A percentile compares a stretch with the other conserved stretches of the same genome.
Evolutionary conservation across 2,797 vertebrate genomes (phyloP).

Genomic region (Tragelaphus oryx): DNA sequence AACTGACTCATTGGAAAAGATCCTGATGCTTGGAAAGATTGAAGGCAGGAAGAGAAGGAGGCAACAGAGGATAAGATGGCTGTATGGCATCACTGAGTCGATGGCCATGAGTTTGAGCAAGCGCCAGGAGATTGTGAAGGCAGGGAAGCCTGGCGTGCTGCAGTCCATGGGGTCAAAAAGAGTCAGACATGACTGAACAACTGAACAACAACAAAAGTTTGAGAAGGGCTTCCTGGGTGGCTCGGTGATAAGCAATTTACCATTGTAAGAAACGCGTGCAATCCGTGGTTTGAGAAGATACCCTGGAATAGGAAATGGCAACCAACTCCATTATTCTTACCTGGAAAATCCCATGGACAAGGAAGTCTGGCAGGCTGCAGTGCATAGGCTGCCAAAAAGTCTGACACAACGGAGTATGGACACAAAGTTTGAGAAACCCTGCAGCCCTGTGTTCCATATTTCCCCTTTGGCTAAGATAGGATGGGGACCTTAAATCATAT

Average conservation of each 20-base stretch:
- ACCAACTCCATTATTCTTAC: neutral
- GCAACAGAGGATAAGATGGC: neutral
- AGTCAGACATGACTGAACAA: neutral
- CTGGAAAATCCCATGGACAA: neutral
- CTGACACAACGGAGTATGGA: neutral
- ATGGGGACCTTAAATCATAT: neutral
- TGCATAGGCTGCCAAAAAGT: neutral
- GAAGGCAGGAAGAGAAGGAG: neutral
- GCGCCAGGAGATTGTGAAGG: neutral
- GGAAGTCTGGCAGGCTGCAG: neutral
- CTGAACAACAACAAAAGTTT: neutral
- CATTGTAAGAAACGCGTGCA: accelerated
- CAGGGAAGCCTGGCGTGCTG: neutral
- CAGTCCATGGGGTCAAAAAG: neutral
- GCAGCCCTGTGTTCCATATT: neutral
- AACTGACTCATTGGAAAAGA: neutral
- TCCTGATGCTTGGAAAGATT: neutral
- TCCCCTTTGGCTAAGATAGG: neutral
- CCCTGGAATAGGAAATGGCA: neutral
- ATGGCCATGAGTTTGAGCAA: neutral
- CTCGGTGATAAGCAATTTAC: neutral
- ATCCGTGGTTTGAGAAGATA: neutral
- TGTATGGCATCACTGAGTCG: neutral
- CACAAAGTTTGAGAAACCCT: neutral
- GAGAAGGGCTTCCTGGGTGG: neutral